Base-by-base conservation (phyloP, 2,113 vertebrate genomes). In the Tympanuchus pallidicinctus region DNA sequence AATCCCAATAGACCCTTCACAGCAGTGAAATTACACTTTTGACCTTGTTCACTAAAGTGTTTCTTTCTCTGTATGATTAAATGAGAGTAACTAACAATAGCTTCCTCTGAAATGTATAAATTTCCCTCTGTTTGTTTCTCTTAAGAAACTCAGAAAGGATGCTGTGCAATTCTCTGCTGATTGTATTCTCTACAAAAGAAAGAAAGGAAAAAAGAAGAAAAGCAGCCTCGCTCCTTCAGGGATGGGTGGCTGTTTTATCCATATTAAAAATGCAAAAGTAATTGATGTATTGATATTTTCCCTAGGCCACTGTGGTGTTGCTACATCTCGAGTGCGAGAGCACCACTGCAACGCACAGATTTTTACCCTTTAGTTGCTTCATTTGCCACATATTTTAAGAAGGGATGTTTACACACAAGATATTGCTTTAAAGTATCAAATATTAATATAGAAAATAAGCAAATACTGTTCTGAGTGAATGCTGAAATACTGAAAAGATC, bases 61-160 rank as follows among this genome's bases (percentile, higher is more conserved):
- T 96, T 86, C 82, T 94, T 96, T 96, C 84, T 93, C 67, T 86
- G 69, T 93, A 38, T 93, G 95, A 90, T 95, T 95, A 95, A 93
- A 91, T 81, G 84, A 77, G 73, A 80, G 57, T 77, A 78, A 52
- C 78, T 27, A 19, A 78, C 63, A 86, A 80, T 82, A 88, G 24
- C 43, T 94, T 94, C 66, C 74, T 75, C 78, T 91, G 54, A 78
- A 96, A 86, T 67, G 36, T 66, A 20, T 73, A 69, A 32, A 21
- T 90, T 87, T 93, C 60, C 61, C 30, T 59, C 17, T 78, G 21
- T 94, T 75, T 45, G 27, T 85, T 76, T 86, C 59, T 67, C 20
- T 8, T 61, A 89, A 79, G 63, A 89, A 81, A 82, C 36, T 48
- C 13, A 15, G 59, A 61, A 61, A 61, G 38, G n/a, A 17, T 61